Evolutionary conservation across 2,113 vertebrate genomes (phyloP).

Genomic region (Sminthopsis crassicaudata): DNA sequence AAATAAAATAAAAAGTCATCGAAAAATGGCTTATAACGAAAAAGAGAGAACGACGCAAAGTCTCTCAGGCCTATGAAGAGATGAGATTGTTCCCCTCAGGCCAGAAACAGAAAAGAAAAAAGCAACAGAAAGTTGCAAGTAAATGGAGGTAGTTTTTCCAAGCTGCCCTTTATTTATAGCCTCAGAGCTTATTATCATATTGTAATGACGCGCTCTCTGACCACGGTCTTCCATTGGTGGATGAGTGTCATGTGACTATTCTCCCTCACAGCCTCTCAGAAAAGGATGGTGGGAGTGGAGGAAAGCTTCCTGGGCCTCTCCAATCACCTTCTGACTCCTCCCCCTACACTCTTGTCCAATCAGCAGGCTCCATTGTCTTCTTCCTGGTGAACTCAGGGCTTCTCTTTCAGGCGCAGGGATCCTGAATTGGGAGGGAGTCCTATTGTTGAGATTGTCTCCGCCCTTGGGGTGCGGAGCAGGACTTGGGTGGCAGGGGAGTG

Average conservation of each 20-base stretch:
- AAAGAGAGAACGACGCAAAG: background rate
- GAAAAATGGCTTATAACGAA: background rate
- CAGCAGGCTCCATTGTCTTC: background rate
- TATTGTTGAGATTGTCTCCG: background rate
- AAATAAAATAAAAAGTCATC: background rate
- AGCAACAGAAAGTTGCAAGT: too few relatives aligned
- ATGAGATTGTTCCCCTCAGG: background rate
- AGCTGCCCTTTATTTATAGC: background rate
- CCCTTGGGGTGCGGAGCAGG: background rate
- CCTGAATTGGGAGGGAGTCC: background rate
- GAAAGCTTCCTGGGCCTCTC: background rate
- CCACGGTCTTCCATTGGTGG: background rate
- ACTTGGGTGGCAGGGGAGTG: background rate
- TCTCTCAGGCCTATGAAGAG: background rate
- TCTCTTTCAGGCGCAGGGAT: background rate
- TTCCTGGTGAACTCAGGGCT: background rate
- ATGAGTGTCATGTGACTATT: background rate
- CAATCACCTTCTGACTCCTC: background rate
- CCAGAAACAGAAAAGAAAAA: background rate
- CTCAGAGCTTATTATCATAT: background rate
- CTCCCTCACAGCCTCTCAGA: background rate
- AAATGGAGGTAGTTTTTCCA: accelerated
- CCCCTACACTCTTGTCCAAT: background rate
- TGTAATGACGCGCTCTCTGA: background rate
- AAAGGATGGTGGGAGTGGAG: background rate